phyloP scores from a whole-genome alignment of 2,113 vertebrate species.

The Neolamprologus kungweensis region DNA sequence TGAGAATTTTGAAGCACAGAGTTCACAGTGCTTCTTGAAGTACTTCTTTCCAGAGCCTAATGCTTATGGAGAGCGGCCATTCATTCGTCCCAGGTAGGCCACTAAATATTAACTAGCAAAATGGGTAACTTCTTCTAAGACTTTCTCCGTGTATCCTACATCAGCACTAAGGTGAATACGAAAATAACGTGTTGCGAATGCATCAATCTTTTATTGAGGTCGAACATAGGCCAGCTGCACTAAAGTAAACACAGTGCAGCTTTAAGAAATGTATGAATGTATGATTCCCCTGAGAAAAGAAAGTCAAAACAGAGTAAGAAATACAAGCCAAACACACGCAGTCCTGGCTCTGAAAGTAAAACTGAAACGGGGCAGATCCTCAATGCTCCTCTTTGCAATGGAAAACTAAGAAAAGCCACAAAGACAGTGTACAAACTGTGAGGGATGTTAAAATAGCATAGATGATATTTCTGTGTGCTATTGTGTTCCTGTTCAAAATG shows the following conservation, averaged over 20 bases:
- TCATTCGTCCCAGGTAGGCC: neutral
- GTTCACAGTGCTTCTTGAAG: neutral
- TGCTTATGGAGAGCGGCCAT: neutral
- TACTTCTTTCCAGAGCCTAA: neutral
- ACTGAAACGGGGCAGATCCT: neutral
- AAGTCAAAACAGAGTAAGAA: neutral
- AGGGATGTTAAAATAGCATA: neutral
- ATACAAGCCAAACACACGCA: neutral
- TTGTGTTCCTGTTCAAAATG: neutral
- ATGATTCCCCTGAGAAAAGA: neutral
- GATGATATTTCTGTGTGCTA: neutral
- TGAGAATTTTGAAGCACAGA: neutral
- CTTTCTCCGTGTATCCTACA: neutral
- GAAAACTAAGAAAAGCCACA: neutral
- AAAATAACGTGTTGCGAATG: neutral
- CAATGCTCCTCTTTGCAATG: neutral
- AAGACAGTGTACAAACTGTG: neutral
- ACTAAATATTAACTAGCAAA: neutral
- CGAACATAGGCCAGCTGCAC: neutral
- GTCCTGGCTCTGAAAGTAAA: neutral
- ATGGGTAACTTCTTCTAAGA: neutral
- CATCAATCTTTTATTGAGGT: neutral
- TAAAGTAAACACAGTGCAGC: neutral
- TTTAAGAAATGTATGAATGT: neutral
- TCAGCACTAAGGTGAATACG: neutral